A percentile compares a stretch with the other conserved stretches of the same genome.
Evolutionary conservation across 2,888 invertebrate species (phyloP).

Genomic region (Selenia dentaria): DNA sequence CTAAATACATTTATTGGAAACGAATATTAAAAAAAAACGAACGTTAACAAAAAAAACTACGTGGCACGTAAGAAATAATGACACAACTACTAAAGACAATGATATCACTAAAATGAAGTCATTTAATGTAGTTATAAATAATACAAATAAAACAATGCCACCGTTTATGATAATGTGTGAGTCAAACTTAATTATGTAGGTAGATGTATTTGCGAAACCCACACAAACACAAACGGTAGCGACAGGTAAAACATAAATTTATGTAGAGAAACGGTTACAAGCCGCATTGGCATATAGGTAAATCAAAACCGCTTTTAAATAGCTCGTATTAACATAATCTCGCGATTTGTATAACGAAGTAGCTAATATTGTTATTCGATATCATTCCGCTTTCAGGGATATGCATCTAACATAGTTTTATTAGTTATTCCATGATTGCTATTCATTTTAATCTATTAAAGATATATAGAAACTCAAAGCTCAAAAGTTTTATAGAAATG

Average conservation of each 20-base stretch:
- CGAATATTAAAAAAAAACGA: too few relatives aligned
- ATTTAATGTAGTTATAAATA: conserved; percentile 44
- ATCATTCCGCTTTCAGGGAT: conserved; percentile 58
- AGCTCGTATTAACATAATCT: conserved; percentile 77
- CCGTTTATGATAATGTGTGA: conserved; percentile 53
- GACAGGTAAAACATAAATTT: conserved; percentile 71
- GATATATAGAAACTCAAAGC: conserved; percentile 44
- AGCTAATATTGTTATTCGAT: conserved; percentile 68
- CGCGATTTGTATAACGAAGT: conserved; percentile 78
- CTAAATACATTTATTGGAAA: too few relatives aligned
- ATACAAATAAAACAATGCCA: conserved; percentile 48
- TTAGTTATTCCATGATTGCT: conserved; percentile 32
- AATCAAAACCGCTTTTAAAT: conserved; percentile 78
- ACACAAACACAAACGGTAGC: conserved; percentile 77
- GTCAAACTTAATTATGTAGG: conserved; percentile 53
- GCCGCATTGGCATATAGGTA: conserved; percentile 63
- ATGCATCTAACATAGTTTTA: conserved; percentile 56
- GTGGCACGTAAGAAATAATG: not conserved
- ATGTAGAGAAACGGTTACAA: conserved; percentile 68
- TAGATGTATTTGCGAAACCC: conserved; percentile 64
- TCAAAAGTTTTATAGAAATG: conserved; percentile 45
- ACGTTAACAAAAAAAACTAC: not conserved
- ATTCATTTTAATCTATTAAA: conserved; percentile 44
- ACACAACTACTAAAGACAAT: conserved; percentile 3
- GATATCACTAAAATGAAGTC: conserved; percentile 30